Evolutionary conservation across 2,888 invertebrate genomes (phyloP), one percentile per base, ranked within the genome.

Genomic region (Volucella zonaria): DNA sequence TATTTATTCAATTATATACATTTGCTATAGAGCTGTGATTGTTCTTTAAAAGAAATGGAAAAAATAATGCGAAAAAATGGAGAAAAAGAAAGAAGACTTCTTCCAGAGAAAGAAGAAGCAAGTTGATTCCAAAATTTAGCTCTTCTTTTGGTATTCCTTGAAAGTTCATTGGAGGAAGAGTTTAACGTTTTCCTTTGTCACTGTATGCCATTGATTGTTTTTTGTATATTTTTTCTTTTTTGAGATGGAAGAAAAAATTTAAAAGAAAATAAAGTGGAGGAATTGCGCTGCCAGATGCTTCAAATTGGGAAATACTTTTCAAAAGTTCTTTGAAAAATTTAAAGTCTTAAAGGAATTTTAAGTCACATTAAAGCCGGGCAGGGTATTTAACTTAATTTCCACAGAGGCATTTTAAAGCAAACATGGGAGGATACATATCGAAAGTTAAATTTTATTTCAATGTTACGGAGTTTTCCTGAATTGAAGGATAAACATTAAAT

Each of bases 1-100:
- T 56, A 47, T 74, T 64, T 74, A 74, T 74, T 49, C 64, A 64
- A 64, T 64, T 74, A 64, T 62, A 70, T 59, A 59, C 31, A 40
- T 59, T 49, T 40, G 58, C 40, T 70, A 31, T 31, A 31, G 31
- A 31, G 49, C 49, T 70, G 38, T 18, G 64, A 62, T 23, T 18
- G 47, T 56, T 31, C 14, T n/a, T 31, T 31, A 31, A 31, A 8
- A 6, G 12, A 45, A 8, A 45, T 11, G 14, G 11, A 18, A 43
- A 59, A 43, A 59, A 40, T 14, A 59, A 42, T 8, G 3, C 12
- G 11, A 43, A 59, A 59, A 31, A 31, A 31, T 31, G 31, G 31
- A 31, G 14, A 59, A 23, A 58, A 42, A 67, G 47, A 14, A 47
- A 15, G 42, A 70, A 49, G 59, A 56, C 38, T 43, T 18, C 8